These are phyloP conservation scores for Psammodynastes pulverulentus DNA, from an alignment of 2,113 vertebrate genomes.

Conservation along the genomic window DNA sequence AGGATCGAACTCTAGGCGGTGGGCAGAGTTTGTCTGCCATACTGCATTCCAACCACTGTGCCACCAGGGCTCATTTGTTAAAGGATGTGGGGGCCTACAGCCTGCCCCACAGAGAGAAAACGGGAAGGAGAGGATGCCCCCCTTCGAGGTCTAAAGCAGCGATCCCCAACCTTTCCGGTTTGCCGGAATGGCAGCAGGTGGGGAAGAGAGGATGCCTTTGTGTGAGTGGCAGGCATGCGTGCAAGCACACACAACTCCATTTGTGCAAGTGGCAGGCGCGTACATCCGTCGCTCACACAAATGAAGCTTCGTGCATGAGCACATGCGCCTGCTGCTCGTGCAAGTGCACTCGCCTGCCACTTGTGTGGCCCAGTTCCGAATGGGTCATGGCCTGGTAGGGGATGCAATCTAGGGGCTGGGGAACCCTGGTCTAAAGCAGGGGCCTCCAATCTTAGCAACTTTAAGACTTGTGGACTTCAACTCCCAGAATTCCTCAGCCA, in stretches of 20 bases:
- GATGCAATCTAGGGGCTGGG: no score
- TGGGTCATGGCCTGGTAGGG: neutral
- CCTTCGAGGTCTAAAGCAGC: neutral
- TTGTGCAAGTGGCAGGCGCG: neutral
- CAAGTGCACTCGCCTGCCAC: neutral
- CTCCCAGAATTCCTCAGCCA: no score
- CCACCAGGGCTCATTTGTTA: neutral
- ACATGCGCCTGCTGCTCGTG: no score
- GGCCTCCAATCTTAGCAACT: no score
- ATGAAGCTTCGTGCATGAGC: neutral
- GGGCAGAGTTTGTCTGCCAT: no score
- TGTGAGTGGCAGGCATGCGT: neutral
- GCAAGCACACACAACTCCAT: neutral
- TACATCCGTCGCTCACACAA: accelerated
- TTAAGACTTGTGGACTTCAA: no score
- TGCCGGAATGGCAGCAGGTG: neutral
- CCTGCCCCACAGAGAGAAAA: neutral
- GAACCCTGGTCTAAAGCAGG: neutral
- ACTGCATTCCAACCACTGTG: no score
- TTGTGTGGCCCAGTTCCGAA: neutral
- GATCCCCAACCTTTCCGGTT: neutral
- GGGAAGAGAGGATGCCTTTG: no score
- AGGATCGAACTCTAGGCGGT: no score
- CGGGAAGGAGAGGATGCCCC: neutral
- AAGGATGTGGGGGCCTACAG: neutral